A percentile compares a stretch with the other conserved stretches of the same genome.
Evolutionary conservation across 2,113 vertebrate species (phyloP).

Genomic region (Apodemus sylvaticus): DNA sequence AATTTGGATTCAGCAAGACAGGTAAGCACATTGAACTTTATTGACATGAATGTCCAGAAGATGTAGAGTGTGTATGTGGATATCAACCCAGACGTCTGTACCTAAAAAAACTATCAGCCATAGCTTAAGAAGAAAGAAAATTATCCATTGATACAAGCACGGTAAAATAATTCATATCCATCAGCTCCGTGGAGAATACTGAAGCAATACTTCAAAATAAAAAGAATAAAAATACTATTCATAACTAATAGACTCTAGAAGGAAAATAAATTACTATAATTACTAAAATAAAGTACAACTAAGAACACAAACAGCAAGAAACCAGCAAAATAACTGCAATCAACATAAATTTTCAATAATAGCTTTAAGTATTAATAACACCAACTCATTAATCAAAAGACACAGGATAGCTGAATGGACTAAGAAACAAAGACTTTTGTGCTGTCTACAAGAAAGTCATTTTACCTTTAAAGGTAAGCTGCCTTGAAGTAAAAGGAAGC

Average conservation of each 20-base stretch:
- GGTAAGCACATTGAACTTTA: conserved; percentile 27
- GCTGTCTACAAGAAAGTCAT: background rate
- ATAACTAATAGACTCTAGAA: background rate
- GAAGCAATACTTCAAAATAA: background rate
- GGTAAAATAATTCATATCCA: background rate
- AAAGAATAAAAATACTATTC: background rate
- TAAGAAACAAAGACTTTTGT: background rate
- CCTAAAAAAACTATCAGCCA: background rate
- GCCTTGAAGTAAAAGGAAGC: background rate
- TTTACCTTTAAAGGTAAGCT: background rate
- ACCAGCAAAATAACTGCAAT: background rate
- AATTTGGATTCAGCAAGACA: background rate
- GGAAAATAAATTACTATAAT: background rate
- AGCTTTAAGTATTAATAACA: background rate
- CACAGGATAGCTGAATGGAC: background rate
- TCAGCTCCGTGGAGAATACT: background rate
- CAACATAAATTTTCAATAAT: background rate
- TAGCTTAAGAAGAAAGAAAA: background rate
- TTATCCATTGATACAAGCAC: background rate
- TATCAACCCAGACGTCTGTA: background rate
- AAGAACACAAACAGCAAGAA: background rate
- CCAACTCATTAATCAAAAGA: background rate
- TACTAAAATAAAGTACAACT: background rate
- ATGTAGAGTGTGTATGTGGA: background rate
- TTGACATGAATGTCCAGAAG: background rate